Percentiles rank a stretch among this genome's conserved stretches.
phyloP scores from a whole-genome alignment of 2,888 invertebrate genomes.

The Xestia xanthographa region DNA sequence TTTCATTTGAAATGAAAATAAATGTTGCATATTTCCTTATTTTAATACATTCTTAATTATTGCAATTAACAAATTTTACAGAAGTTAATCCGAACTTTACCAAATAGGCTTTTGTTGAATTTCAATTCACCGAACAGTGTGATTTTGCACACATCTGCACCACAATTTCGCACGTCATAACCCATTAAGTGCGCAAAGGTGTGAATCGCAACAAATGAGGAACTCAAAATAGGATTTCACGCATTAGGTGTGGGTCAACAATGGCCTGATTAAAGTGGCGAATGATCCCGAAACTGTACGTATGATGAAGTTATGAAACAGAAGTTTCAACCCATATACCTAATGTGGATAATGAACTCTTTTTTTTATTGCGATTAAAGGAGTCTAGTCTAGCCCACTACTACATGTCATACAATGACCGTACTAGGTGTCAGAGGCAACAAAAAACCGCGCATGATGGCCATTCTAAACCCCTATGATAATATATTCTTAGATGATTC shows the following conservation, averaged over 20 bases:
- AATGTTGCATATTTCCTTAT: too few relatives aligned
- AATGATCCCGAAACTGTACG: conserved; percentile 48
- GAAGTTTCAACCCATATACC: conserved; percentile 33
- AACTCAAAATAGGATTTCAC: conserved; percentile 57
- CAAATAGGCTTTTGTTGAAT: background rate
- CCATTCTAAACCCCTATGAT: too few relatives aligned
- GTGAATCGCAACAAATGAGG: conserved; percentile 53
- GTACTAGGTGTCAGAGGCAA: too few relatives aligned
- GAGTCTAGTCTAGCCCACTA: too few relatives aligned
- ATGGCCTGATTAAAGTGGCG: conserved; percentile 60
- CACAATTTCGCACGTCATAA: conserved; percentile 21
- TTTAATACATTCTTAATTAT: too few relatives aligned
- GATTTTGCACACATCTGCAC: conserved; percentile 17
- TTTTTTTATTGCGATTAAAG: too few relatives aligned
- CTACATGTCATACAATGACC: too few relatives aligned
- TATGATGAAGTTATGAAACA: background rate
- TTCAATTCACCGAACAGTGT: background rate
- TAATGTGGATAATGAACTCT: background rate
- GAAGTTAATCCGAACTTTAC: background rate
- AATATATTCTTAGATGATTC: too few relatives aligned
- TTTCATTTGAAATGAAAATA: too few relatives aligned
- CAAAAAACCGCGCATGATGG: too few relatives aligned
- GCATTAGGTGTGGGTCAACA: conserved; percentile 57
- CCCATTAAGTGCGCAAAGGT: conserved; percentile 43
- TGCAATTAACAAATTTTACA: too few relatives aligned